phyloP scores from a whole-genome alignment of 1,140 invertebrate genomes.

The Zaprionus lachaisei region DNA sequence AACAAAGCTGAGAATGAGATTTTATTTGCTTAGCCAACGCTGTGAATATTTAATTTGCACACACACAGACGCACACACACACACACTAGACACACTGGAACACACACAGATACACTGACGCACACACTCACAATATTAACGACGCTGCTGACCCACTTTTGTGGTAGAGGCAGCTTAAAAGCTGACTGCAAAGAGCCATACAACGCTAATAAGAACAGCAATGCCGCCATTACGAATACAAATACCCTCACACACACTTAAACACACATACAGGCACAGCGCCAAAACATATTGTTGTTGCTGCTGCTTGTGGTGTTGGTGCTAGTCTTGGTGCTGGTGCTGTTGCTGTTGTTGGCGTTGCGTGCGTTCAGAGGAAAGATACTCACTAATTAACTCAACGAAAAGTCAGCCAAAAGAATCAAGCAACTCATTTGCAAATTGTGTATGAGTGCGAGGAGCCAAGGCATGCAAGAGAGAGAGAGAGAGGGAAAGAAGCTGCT shows the following conservation, averaged over 20 bases:
- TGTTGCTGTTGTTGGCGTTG: conserved; percentile 30
- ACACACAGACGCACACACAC: conserved; percentile 47
- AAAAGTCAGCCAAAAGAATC: conserved; percentile 67
- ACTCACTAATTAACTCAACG: conserved; percentile 77
- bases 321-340: conserved; percentile 8
- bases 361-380: conserved; percentile 76
- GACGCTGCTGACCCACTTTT: conserved; percentile 77
- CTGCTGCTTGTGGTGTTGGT: conserved; percentile 25
- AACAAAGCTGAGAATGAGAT: conserved; percentile 63
- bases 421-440: conserved; percentile 75
- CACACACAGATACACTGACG: conserved; percentile 3
- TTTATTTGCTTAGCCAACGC: conserved; percentile 80
- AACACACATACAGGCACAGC: conserved; percentile 26
- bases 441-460: conserved; percentile 36
- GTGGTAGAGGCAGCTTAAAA: conserved; percentile 62
- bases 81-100: background rate
- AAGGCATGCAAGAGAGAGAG: conserved; percentile 15
- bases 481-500: background rate
- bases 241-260: conserved; percentile 47
- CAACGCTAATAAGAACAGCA: conserved; percentile 76
- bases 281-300: conserved; percentile 49
- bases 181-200: conserved; percentile 52
- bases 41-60: conserved; percentile 82
- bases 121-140: conserved; percentile 57
- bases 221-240: conserved; percentile 70